Conservation (phyloP, 2,113 vertebrate genomes). For the Formicarius rufipectus region DNA sequence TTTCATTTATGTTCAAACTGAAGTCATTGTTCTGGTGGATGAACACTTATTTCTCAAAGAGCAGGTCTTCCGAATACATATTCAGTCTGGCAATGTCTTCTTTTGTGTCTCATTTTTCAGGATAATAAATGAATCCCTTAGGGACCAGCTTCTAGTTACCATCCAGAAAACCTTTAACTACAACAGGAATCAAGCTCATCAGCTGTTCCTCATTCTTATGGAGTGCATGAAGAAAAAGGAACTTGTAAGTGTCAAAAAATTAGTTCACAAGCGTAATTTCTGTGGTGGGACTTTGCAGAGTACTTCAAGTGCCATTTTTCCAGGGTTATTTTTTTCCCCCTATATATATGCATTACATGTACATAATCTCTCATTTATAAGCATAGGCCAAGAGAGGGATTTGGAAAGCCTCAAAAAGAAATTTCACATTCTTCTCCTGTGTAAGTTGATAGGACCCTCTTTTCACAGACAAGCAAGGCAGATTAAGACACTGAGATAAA, state of each 20-base stretch:
- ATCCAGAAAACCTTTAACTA: constrained; percentile 99
- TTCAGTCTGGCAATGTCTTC: background rate
- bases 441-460: background rate
- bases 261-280: background rate
- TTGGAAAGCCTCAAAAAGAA: background rate
- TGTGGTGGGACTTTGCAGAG: background rate
- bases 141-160: constrained; percentile 94
- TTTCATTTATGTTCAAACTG: background rate
- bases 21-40: background rate
- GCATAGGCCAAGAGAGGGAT: background rate
- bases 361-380: background rate
- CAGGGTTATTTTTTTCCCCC: background rate
- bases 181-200: constrained; percentile 89
- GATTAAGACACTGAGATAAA: background rate
- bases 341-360: background rate
- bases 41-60: background rate
- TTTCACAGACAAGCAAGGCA: background rate
- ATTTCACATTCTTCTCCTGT: background rate
- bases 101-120: constrained; percentile 68
- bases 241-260: constrained; percentile 83
- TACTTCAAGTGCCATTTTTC: background rate
- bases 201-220: constrained; percentile 90
- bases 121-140: constrained; percentile 86
- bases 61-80: background rate
- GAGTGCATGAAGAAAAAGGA: constrained; percentile 99